Conservation (phyloP, 64 coral and sea anemone species). For the Montipora capricornis region DNA sequence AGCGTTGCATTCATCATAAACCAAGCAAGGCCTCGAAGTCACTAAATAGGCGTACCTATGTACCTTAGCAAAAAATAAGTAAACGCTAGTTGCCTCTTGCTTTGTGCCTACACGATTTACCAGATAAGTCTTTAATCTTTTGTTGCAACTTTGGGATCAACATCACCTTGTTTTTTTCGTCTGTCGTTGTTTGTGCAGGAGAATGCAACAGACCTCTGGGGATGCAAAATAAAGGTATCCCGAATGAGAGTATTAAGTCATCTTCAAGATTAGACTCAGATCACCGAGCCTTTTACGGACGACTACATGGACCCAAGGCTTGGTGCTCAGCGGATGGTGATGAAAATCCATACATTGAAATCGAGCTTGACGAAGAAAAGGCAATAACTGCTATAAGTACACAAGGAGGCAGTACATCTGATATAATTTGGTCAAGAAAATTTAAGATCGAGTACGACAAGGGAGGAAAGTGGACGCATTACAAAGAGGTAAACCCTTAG, state of each 20-base stretch:
- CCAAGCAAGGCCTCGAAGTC: too few species aligned
- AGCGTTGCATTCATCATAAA: too few species aligned
- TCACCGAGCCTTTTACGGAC: background rate
- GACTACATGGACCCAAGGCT: background rate
- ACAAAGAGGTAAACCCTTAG: constrained; percentile 13
- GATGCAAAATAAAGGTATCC: background rate
- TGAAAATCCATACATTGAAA: constrained; percentile 34
- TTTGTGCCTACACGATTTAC: too few species aligned
- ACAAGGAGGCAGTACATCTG: constrained; percentile 49
- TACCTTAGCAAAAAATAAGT: too few species aligned
- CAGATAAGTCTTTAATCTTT: too few species aligned
- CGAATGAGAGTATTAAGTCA: constrained; percentile 31
- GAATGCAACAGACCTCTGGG: background rate
- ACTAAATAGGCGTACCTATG: too few species aligned
- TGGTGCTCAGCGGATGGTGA: constrained; percentile 43
- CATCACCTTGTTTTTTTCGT: background rate
- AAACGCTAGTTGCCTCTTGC: too few species aligned
- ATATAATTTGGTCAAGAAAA: constrained; percentile 41
- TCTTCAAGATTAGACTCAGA: constrained; percentile 7
- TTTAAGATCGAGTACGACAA: constrained; percentile 25
- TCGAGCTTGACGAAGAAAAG: constrained; percentile 6
- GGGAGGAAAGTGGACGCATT: constrained; percentile 47
- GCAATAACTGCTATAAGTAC: constrained; percentile 29
- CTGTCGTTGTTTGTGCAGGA: background rate
- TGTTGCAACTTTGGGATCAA: too few species aligned